phyloP scores from a whole-genome alignment of 2,888 invertebrate species.

The Cristatella mucedo region DNA sequence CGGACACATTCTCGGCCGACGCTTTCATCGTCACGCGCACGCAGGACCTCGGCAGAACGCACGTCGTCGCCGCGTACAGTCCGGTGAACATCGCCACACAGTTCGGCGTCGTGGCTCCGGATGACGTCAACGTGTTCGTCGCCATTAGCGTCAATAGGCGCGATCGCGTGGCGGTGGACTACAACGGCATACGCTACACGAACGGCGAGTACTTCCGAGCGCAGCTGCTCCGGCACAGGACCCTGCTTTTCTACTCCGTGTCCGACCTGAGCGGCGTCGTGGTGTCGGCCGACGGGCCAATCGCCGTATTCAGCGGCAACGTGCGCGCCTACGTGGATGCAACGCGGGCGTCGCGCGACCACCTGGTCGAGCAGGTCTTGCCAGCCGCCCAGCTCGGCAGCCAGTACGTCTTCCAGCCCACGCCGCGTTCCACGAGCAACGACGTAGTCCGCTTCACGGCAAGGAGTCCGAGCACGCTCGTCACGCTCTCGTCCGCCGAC shows the following conservation, averaged over 20 bases:
- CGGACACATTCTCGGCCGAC: constrained; percentile 8
- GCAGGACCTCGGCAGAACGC: not conserved
- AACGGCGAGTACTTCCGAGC: not conserved
- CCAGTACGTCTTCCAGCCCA: too few species aligned
- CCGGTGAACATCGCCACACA: constrained; percentile 4
- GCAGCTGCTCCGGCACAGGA: not conserved
- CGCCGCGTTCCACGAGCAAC: too few species aligned
- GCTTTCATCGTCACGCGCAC: not conserved
- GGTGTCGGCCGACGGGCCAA: not conserved
- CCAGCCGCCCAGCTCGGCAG: too few species aligned
- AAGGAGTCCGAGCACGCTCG: too few species aligned
- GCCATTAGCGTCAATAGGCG: too few species aligned
- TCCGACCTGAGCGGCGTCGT: constrained; percentile 6
- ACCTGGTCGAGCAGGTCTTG: constrained; percentile 7
- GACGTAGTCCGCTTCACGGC: too few species aligned
- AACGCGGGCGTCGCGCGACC: constrained; percentile 1
- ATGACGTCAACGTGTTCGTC: too few species aligned
- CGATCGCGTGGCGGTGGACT: not conserved
- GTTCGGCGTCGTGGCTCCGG: constrained; percentile 1
- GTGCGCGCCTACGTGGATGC: constrained; percentile 2
- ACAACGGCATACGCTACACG: not conserved
- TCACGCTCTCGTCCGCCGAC: too few species aligned
- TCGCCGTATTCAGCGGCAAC: constrained; percentile 8
- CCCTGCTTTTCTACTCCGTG: not conserved
- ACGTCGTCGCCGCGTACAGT: constrained; percentile 2